These are phyloP conservation scores for Chaetodon trifascialis DNA, from an alignment of 2,113 vertebrate species.

Conservation along the genomic window DNA sequence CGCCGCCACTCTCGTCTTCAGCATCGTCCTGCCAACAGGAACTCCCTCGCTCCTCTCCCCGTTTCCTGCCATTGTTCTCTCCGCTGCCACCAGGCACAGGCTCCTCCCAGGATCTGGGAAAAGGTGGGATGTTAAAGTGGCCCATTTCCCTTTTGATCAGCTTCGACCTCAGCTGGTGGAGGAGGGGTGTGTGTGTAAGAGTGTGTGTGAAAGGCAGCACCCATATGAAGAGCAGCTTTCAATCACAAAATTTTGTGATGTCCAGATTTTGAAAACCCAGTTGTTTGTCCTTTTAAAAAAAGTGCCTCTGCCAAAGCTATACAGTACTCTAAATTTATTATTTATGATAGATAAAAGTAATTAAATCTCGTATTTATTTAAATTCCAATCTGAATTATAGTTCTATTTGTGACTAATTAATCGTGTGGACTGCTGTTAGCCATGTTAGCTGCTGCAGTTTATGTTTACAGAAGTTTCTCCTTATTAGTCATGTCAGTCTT, in stretches of 20 bases:
- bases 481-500: no score
- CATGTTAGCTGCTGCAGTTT: no score
- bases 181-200: neutral
- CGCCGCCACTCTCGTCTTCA: constrained; percentile 58
- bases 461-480: no score
- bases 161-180: constrained; percentile 47
- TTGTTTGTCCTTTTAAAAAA: neutral
- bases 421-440: no score
- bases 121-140: constrained; percentile 81
- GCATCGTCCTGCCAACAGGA: constrained; percentile 76
- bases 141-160: constrained; percentile 71
- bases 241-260: neutral
- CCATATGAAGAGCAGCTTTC: neutral
- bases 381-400: no score
- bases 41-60: constrained; percentile 80
- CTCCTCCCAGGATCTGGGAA: constrained; percentile 82
- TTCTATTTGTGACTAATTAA: no score
- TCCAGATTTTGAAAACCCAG: neutral
- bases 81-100: constrained; percentile 56
- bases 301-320: no score
- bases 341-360: no score
- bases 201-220: constrained; percentile 8
- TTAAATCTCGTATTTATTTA: neutral
- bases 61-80: constrained; percentile 85
- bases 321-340: no score